Evolutionary conservation across 2,797 vertebrate species (phyloP).

Genomic region (Protosalanx chinensis): DNA sequence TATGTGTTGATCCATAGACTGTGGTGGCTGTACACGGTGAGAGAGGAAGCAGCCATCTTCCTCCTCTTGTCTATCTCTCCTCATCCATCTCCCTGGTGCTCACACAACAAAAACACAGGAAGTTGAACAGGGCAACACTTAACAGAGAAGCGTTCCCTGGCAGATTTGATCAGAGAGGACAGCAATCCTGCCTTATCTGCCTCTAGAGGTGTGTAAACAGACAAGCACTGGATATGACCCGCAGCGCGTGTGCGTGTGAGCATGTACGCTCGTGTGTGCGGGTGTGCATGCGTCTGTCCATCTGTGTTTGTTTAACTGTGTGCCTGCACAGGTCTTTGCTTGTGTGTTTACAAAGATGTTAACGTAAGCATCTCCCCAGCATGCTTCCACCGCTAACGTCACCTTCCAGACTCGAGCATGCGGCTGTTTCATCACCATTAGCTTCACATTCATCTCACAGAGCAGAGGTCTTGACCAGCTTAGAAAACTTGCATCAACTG

Average conservation of each 20-base stretch:
- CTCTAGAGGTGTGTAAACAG: slow-evolving; percentile 61
- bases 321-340: slow-evolving; percentile 27
- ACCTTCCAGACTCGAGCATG: neutral
- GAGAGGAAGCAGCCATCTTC: slow-evolving; percentile 32
- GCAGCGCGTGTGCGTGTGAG: neutral
- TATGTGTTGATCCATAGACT: neutral
- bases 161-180: slow-evolving; percentile 66
- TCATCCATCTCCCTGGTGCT: slow-evolving; percentile 49
- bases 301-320: neutral
- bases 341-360: slow-evolving; percentile 7
- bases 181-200: slow-evolving; percentile 60
- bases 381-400: slow-evolving; percentile 3
- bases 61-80: slow-evolving; percentile 24
- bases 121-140: slow-evolving; percentile 57
- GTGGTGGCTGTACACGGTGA: slow-evolving; percentile 48
- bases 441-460: slow-evolving; percentile 27
- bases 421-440: slow-evolving; percentile 37
- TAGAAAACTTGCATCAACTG: slow-evolving; percentile 29
- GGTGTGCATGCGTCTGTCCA: slow-evolving; percentile 30
- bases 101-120: slow-evolving; percentile 66
- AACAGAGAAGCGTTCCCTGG: slow-evolving; percentile 61
- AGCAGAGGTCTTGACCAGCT: neutral
- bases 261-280: slow-evolving; percentile 23
- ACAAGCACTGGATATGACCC: slow-evolving; percentile 40
- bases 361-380: slow-evolving; percentile 29